Base-by-base conservation (phyloP, 1,140 invertebrate species). In the Drosophila asahinai region DNA sequence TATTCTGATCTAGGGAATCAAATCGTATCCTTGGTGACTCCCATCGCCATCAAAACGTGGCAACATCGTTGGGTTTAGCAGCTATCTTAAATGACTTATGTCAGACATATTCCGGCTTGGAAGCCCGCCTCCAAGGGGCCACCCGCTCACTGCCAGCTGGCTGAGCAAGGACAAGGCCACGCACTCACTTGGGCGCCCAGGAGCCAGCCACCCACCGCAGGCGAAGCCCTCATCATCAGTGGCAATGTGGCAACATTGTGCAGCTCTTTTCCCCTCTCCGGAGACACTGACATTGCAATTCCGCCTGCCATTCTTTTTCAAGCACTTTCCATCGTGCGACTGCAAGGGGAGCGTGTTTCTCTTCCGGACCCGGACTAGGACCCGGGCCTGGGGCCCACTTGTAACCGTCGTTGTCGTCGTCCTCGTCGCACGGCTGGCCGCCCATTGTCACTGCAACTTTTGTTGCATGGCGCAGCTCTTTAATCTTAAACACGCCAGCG, bases 401-500 rank as follows among this genome's bases (percentile, higher is more conserved):
- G 80, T 72, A 76, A 81, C 61, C 77, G 51, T 83, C 72, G 64
- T 59, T 45, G 68, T 57, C 40, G 51, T 67, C 33, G 57, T 43
- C 15, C 36, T 40, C 54, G 38, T 57, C 8, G 54, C 80, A 55
- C 57, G 83, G 66, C 66, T 65, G 61, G 63, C 64, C 80, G 78
- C 81, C 82, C 86, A 90, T 90, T 90, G 81, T 90, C 86, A 80
- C 76, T 82, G 86, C 76, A 82, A 86, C 86, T 77, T 90, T 90
- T 90, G 86, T 90, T 89, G 77, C 86, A 90, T 76, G 84, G 76
- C 79, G 79, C 86, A 89, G 57, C 64, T 82, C 86, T 90, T 90
- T 90, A 90, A 90, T 90, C 86, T 90, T 90, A 90, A 90, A 90
- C 86, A 90, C 83, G 86, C 86, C 86, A 90, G 86, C 86, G 86